phyloP scores from a whole-genome alignment of 2,797 vertebrate species.

The Distichodus sexfasciatus region DNA sequence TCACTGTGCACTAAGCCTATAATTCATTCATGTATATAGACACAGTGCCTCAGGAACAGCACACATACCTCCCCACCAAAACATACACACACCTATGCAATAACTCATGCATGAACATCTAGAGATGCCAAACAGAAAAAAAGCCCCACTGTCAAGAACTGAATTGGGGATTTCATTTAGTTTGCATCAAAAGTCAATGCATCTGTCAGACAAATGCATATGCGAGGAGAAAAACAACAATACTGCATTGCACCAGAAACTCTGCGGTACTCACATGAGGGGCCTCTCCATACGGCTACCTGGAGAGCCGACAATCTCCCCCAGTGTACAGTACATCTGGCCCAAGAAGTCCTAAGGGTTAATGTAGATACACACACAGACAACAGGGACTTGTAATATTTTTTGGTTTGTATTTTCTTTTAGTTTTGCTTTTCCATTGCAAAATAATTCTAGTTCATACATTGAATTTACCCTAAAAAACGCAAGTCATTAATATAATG shows the following conservation, averaged over 20 bases:
- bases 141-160: background rate
- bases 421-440: too few relatives aligned
- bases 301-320: conserved; percentile 92
- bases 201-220: background rate
- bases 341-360: conserved; percentile 95
- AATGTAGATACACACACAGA: conserved; percentile 42
- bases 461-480: too few relatives aligned
- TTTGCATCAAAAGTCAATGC: background rate
- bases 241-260: background rate
- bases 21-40: conserved; percentile 27
- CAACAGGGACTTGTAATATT: background rate
- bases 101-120: background rate
- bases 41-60: conserved; percentile 9
- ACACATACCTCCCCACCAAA: conserved; percentile 40
- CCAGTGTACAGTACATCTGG: conserved; percentile 93
- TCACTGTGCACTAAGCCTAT: conserved; percentile 52
- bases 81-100: conserved; percentile 43
- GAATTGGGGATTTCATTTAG: background rate
- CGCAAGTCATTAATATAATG: too few relatives aligned
- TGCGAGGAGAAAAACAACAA: background rate
- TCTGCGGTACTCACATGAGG: conserved; percentile 87
- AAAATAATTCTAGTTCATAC: too few relatives aligned
- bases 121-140: background rate
- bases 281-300: conserved; percentile 90
- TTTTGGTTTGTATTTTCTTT: too few relatives aligned